Conservation (phyloP, 2,797 vertebrate genomes). For the Danionella dracula region DNA sequence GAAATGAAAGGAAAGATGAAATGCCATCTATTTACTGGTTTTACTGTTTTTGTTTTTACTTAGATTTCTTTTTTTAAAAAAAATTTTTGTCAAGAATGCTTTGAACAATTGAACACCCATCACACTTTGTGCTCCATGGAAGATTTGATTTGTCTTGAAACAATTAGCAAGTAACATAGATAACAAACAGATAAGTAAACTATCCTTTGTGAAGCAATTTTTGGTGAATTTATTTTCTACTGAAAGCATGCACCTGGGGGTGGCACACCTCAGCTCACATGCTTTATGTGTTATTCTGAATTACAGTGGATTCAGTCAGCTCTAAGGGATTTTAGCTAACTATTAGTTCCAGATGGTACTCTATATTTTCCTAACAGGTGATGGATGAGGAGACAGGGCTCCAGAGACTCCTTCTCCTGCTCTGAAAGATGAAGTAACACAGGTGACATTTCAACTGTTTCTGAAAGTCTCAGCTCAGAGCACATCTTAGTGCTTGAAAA, state of each 20-base stretch:
- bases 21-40: too few relatives aligned
- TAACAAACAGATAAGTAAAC: too few relatives aligned
- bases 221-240: too few relatives aligned
- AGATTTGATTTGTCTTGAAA: too few relatives aligned
- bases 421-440: constrained; percentile 22
- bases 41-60: too few relatives aligned
- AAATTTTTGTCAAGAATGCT: too few relatives aligned
- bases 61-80: too few relatives aligned
- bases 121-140: too few relatives aligned
- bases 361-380: constrained; percentile 4
- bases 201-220: too few relatives aligned
- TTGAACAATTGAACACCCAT: too few relatives aligned
- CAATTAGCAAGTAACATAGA: too few relatives aligned
- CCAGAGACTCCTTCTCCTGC: constrained; percentile 7
- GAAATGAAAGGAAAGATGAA: too few relatives aligned
- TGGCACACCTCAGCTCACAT: not conserved
- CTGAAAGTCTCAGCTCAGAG: constrained; percentile 3
- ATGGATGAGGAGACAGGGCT: constrained; percentile 1
- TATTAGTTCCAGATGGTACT: constrained; percentile 1
- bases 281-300: constrained; percentile 2
- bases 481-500: constrained; percentile 11
- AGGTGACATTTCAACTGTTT: constrained; percentile 2
- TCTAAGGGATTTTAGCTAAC: not conserved
- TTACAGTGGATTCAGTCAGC: constrained; percentile 1
- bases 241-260: not conserved